Evolutionary conservation across 2,888 invertebrate species (phyloP).

Genomic region (Penaeus monodon): DNA sequence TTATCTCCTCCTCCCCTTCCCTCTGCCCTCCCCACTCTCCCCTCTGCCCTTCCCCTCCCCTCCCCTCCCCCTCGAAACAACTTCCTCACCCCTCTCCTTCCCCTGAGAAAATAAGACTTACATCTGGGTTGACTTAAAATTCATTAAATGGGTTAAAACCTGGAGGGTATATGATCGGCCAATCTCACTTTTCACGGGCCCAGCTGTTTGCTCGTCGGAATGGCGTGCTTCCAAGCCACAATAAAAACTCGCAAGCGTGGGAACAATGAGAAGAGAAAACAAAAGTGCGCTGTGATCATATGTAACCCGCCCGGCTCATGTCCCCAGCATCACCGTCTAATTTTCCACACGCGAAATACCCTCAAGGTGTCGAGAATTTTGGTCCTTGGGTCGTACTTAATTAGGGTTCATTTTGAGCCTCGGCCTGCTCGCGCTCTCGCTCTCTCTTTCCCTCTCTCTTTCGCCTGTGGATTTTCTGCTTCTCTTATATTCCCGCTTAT

Average conservation of each 20-base stretch:
- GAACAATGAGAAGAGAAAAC: constrained; percentile 47
- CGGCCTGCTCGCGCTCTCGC: constrained; percentile 17
- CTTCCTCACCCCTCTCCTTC: background rate
- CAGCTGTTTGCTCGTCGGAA: constrained; percentile 51
- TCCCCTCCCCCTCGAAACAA: background rate
- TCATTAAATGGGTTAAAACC: constrained; percentile 50
- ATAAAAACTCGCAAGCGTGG: constrained; percentile 28
- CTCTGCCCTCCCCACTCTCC: background rate
- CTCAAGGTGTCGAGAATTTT: constrained; percentile 59
- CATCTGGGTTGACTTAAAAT: constrained; percentile 55
- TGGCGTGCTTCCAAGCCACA: constrained; percentile 42
- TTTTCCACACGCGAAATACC: constrained; percentile 56
- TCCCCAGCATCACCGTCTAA: constrained; percentile 50
- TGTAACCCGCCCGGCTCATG: constrained; percentile 52
- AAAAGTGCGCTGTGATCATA: constrained; percentile 55
- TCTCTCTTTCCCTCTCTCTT: constrained; percentile 16
- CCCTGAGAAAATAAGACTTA: constrained; percentile 37
- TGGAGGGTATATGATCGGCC: constrained; percentile 49
- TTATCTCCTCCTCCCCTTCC: background rate
- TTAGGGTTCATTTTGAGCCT: constrained; percentile 50
- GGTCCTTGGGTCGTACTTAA: constrained; percentile 60
- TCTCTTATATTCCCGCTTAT: constrained; percentile 21
- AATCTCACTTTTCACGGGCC: constrained; percentile 44
- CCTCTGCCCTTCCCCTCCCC: background rate
- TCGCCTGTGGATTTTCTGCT: constrained; percentile 38